Evolutionary conservation across 1,140 invertebrate species (phyloP), one percentile per base, ranked within the genome.

Genomic region (Drosophila pallidifrons): DNA sequence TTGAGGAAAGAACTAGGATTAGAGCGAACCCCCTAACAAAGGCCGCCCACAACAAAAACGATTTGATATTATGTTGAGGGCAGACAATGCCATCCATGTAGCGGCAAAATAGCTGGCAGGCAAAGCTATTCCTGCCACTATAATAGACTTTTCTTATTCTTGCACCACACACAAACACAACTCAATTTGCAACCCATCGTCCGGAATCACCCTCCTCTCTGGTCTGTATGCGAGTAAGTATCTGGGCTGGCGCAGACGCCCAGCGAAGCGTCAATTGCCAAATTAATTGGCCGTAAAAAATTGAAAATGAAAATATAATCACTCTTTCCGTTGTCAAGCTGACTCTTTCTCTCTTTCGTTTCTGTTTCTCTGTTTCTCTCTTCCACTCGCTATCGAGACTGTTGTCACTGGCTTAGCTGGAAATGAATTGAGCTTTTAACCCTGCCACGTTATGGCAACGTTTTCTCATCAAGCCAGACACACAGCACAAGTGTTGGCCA

Each of bases 271-370:
- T 91, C 82, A 91, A 91, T 91, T 91, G 82, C 80, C 75, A 88
- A 91, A 87, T 91, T 91, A 91, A 91, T 91, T 91, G 87, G 82
- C 87, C 87, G 87, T 91, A 91, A 91, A 91, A 91, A 91, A 91
- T 91, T 91, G 78, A 88, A 91, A 91, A 91, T 91, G 87, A 91
- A 91, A 91, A 91, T 91, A 91, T 91, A 91, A 91, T 91, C 82
- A 91, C 86, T 82, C 87, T 83, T 88, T 83, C 88, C 80, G 87
- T 87, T 90, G 79, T 80, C 54, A 70, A 71, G 58, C 70, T 68
- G 46, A 57, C 77, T 68, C 55, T 77, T 32, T 69, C 70, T 58
- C 65, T 51, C 15, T 47, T 6, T 35, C 43, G 16, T 20, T 47
- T n/a, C 43, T n/a, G n/a, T n/a, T 15, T 57, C 11, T 7, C 28